These are phyloP conservation scores for Eclectus roratus DNA, from an alignment of 2,113 vertebrate species.

Conservation along the genomic window DNA sequence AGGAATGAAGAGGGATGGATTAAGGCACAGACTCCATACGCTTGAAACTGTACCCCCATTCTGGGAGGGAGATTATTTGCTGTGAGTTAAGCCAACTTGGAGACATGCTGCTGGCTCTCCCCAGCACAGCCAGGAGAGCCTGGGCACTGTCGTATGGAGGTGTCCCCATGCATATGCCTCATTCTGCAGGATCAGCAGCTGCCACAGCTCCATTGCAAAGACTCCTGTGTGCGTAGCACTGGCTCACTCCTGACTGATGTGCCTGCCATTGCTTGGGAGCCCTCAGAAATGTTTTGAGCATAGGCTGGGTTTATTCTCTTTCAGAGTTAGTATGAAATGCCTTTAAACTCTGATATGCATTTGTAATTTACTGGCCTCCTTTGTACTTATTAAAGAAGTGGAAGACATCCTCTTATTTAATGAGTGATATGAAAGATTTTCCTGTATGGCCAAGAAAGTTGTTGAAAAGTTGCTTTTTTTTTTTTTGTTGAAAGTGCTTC, in stretches of 20 bases:
- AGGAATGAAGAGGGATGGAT: not conserved
- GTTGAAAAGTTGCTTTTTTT: no score
- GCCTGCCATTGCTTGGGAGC: not conserved
- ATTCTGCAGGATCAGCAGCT: not conserved
- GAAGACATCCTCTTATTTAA: not conserved
- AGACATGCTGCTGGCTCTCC: not conserved
- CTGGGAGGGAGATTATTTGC: not conserved
- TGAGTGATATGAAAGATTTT: not conserved
- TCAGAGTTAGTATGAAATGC: not conserved
- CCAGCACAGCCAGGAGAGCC: not conserved
- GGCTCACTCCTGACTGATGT: not conserved
- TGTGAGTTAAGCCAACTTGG: not conserved
- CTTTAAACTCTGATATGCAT: not conserved
- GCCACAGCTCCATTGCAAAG: not conserved
- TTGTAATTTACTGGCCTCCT: not conserved
- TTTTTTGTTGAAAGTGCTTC: no score
- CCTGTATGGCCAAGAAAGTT: not conserved
- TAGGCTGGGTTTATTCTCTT: not conserved
- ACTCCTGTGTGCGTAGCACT: fast-evolving
- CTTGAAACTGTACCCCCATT: fast-evolving
- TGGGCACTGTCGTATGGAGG: not conserved
- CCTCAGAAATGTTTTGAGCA: not conserved
- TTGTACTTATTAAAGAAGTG: not conserved
- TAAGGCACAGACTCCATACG: not conserved
- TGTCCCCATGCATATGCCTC: fast-evolving